Evolutionary conservation across 2,113 vertebrate genomes (phyloP).

Genomic region (Tinamus guttatus): DNA sequence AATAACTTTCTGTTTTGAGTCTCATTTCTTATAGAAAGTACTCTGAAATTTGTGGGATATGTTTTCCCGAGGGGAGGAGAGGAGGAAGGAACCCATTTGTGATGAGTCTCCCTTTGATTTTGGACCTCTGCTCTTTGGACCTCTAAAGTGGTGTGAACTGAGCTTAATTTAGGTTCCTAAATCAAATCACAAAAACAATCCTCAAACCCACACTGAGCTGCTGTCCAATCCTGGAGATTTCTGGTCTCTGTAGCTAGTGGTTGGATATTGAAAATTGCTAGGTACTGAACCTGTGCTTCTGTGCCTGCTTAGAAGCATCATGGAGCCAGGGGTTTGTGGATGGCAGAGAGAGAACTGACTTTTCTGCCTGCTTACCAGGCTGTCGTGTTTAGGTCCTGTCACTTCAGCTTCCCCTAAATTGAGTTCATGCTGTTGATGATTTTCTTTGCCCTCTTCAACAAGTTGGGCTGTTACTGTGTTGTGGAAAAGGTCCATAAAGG

Average conservation of each 20-base stretch:
- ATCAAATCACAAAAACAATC: not conserved
- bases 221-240: not conserved
- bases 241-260: not conserved
- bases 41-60: not conserved
- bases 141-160: accelerated
- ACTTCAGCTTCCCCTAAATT: not conserved
- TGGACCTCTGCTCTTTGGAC: not conserved
- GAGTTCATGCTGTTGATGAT: not conserved
- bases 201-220: not conserved
- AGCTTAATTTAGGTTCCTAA: not conserved
- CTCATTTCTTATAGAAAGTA: not conserved
- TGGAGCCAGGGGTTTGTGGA: not conserved
- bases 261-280: not conserved
- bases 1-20: not conserved
- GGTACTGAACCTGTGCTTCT: not conserved
- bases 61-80: not conserved
- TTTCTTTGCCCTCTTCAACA: not conserved
- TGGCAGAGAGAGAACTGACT: not conserved
- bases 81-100: not conserved
- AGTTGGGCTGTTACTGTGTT: too few species aligned
- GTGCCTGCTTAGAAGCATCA: not conserved
- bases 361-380: not conserved
- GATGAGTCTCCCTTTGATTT: not conserved
- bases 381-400: not conserved
- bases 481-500: not conserved